A percentile compares a stretch with the other conserved stretches of the same genome.
Conservation (phyloP, 2,113 vertebrate species). For the Fregata magnificens region DNA sequence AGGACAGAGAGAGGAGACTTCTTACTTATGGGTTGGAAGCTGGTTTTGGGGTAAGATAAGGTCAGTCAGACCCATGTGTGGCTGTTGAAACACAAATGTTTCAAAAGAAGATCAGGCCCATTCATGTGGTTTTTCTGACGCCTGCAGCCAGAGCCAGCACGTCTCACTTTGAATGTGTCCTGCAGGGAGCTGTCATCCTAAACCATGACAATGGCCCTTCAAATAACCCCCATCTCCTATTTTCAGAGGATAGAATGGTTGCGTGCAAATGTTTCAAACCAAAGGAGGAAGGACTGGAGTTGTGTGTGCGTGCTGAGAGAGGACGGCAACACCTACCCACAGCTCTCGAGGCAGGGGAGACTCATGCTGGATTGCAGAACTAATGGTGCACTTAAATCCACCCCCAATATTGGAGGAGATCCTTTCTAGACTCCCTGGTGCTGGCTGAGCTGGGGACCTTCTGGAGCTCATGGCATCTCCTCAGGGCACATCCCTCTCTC, state of each 20-base stretch:
- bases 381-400: neutral
- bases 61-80: neutral
- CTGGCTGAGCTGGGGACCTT: neutral
- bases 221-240: neutral
- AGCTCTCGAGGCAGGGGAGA: rapidly evolving
- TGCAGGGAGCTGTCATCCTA: neutral
- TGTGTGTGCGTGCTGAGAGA: neutral
- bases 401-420: neutral
- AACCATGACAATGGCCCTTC: neutral
- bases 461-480: neutral
- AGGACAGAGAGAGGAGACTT: neutral
- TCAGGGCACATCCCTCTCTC: neutral
- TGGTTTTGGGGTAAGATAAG: neutral
- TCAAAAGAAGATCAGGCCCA: neutral
- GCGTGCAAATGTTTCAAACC: neutral
- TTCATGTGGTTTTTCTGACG: neutral
- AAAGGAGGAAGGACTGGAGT: neutral
- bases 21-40: neutral
- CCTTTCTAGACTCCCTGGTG: neutral
- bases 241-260: neutral
- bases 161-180: neutral
- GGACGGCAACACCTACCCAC: neutral
- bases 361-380: neutral
- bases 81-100: constrained; percentile 1
- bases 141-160: neutral